Base-by-base conservation (phyloP, 1,140 invertebrate species). In the Limonius californicus region DNA sequence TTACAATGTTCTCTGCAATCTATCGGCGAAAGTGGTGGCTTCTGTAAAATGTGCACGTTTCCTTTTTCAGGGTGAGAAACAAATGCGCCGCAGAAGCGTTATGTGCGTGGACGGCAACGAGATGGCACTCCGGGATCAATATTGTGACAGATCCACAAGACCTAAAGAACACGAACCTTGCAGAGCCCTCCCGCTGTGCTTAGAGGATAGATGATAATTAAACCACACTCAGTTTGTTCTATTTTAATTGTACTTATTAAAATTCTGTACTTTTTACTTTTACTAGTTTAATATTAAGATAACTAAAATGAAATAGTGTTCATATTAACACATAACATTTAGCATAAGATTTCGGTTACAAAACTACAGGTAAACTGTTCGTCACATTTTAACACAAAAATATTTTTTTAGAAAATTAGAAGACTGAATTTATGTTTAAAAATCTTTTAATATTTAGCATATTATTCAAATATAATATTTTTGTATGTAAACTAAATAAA, bases 71-170 rank as follows among this genome's bases (percentile, higher is more conserved):
- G 72, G 78, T 0, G 78, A 81, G 1, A 80, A 82, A 9, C 79
- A 78, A 0, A 76, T 84, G 14, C 81, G 85, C 27, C 81, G 85
- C 6, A 76, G 90, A 21, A 87, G 86, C 12, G 85, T 92, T 1
- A 86, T 92, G 74, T 93, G 90, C 70, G 84, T 90, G 1, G 81
- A 82, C 59, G 85, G 84, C 20, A 82, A 85, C 16, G 81, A 85
- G 62, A 81, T 89, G 47, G 88, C 89, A 0, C 76, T 90, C 12
- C 82, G 85, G 2, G 88, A 91, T 73, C 72, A 77, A 1, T 85
- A 84, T n/a, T 91, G 89, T 70, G 78, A 81, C 12, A 76, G 75
- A 0, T 69, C 78, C 45, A 75, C 76, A 0, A 82, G 82, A 64
- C 89, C 89, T 0, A 74, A 77, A 21, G 86, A 89, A 68, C 73